Conservation (phyloP, 2,797 vertebrate genomes). For the Anolis apletophallus region DNA sequence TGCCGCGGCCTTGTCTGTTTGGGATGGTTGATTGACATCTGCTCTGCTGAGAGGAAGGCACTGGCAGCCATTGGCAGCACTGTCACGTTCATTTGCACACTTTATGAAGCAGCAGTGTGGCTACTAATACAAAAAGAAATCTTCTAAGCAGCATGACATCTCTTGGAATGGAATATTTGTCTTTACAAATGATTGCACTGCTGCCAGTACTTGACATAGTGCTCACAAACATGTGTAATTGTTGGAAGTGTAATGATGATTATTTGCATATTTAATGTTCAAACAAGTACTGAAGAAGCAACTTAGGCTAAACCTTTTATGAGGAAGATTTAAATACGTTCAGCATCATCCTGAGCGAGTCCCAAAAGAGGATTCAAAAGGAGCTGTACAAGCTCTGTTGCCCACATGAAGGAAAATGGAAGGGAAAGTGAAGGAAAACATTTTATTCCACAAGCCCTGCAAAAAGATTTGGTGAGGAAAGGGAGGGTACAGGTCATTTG, state of each 20-base stretch:
- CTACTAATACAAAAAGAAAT: conserved; percentile 88
- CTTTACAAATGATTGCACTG: conserved; percentile 87
- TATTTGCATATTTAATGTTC: conserved; percentile 90
- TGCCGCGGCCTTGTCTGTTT: conserved; percentile 83
- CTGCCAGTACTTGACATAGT: conserved; percentile 86
- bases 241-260: conserved; percentile 87
- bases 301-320: conserved; percentile 82
- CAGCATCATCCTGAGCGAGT: conserved; percentile 74
- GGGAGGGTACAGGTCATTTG: conserved; percentile 49
- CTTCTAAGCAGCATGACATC: conserved; percentile 95
- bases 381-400: conserved; percentile 57
- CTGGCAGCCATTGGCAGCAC: conserved; percentile 84
- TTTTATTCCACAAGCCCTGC: conserved; percentile 15
- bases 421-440: conserved; percentile 41
- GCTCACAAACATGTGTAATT: conserved; percentile 88
- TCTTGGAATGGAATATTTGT: conserved; percentile 94
- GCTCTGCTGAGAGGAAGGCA: conserved; percentile 88
- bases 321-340: conserved; percentile 79
- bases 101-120: conserved; percentile 89
- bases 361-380: conserved; percentile 71
- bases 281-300: conserved; percentile 83
- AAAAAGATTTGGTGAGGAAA: conserved; percentile 18
- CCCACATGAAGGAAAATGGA: conserved; percentile 47
- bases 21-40: conserved; percentile 93
- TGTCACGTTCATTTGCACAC: conserved; percentile 84